Evolutionary conservation across 2,888 invertebrate species (phyloP).

Genomic region (Caenorhabditis becei): DNA sequence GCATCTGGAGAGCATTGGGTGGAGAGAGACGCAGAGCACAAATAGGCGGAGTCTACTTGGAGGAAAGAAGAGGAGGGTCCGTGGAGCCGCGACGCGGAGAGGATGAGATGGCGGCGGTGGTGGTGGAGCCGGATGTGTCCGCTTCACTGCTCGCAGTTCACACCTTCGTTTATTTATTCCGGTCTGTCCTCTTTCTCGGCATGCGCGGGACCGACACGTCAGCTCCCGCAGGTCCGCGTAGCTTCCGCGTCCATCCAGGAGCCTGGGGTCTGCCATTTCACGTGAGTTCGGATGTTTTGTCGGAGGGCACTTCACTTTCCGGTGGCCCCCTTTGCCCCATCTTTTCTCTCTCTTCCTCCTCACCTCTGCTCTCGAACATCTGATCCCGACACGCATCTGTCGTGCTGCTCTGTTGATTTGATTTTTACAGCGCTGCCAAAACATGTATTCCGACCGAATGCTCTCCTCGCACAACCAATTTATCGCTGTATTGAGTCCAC

Average conservation of each 20-base stretch:
- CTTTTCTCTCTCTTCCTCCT: slow-evolving; percentile 17
- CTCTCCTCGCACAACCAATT: slow-evolving; percentile 12
- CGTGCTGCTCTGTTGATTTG: slow-evolving; percentile 41
- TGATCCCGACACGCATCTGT: slow-evolving; percentile 32
- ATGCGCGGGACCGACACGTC: background rate
- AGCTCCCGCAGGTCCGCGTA: background rate
- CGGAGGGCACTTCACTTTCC: slow-evolving; percentile 19
- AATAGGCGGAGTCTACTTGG: slow-evolving; percentile 22
- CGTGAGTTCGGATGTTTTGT: slow-evolving; percentile 23
- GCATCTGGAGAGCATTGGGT: slow-evolving; percentile 2
- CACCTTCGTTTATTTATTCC: slow-evolving; percentile 32
- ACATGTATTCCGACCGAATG: slow-evolving; percentile 18
- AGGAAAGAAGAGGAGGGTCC: slow-evolving; percentile 17
- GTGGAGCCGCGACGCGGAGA: slow-evolving; percentile 7
- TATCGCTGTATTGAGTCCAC: slow-evolving; percentile 9
- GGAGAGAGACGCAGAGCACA: slow-evolving; percentile 23
- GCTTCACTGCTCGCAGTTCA: slow-evolving; percentile 36
- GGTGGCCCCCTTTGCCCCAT: slow-evolving; percentile 1
- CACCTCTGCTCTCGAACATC: slow-evolving; percentile 32
- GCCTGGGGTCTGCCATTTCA: background rate
- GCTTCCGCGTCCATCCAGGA: background rate
- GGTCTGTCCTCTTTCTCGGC: slow-evolving; percentile 1
- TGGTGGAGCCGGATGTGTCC: slow-evolving; percentile 48
- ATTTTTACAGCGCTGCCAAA: slow-evolving; percentile 43
- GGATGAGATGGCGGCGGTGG: slow-evolving; percentile 22